phyloP scores from a whole-genome alignment of 64 coral and sea anemone genomes.

The Trachythela sp. region DNA sequence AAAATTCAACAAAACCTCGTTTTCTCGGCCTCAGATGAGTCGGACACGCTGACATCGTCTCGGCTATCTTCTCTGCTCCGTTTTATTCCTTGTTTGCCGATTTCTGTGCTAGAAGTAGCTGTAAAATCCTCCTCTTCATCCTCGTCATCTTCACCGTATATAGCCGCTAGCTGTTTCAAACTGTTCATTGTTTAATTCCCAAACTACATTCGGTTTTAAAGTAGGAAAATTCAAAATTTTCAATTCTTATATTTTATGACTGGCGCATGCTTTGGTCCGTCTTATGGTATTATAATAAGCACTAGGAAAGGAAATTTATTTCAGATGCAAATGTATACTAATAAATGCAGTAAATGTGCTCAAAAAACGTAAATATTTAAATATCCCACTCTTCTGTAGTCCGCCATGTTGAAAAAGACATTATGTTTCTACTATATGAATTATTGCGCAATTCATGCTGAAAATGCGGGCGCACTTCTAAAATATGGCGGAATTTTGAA shows the following conservation, averaged over 20 bases:
- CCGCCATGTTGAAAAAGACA: background rate
- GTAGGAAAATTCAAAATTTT: background rate
- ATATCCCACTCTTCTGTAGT: background rate
- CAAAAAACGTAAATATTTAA: background rate
- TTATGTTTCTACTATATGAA: background rate
- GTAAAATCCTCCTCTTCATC: background rate
- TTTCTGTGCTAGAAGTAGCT: background rate
- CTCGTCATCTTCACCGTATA: background rate
- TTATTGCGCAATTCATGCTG: background rate
- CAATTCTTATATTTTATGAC: background rate
- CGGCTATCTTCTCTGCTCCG: background rate
- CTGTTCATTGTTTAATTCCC: background rate
- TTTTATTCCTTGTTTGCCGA: background rate
- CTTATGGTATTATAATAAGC: background rate
- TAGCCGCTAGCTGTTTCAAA: background rate
- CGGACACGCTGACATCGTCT: background rate
- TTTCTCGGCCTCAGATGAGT: background rate
- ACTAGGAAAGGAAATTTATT: background rate
- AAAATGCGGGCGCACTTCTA: background rate
- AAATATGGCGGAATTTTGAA: conserved; percentile 7
- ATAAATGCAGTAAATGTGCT: background rate
- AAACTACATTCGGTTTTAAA: background rate
- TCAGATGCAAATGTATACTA: background rate
- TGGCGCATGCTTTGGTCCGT: background rate
- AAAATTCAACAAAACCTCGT: background rate